Base-by-base conservation (phyloP, 2,797 vertebrate species). In the Chaunax sp. region DNA sequence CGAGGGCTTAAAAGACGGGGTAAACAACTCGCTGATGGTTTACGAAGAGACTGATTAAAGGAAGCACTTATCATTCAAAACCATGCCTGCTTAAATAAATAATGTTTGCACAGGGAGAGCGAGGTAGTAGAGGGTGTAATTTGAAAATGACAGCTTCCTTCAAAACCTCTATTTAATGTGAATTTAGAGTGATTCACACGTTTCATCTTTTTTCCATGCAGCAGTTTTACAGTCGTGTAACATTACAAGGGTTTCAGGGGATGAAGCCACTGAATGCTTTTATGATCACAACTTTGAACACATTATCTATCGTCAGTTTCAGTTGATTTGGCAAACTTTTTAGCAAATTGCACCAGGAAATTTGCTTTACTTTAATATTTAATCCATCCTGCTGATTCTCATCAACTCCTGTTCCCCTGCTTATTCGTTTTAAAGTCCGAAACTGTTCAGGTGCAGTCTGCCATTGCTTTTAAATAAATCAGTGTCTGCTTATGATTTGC, bases 21-120 rank as follows among this genome's bases (percentile, higher is more conserved):
- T 82, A 81, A 84, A 87, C 82, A 85, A 64, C 68, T 61, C 43
- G 22, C 81, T 85, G 74, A 68, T 84, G 80, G 72, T 81, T 84
- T 81, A 78, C 53, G 33, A 64, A 82, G 73, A 62, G 59, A 45
- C 76, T 80, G 84, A 87, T 90, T 83, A 84, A 82, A 78, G 65
- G 53, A 74, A 80, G 72, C 72, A 80, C 75, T 89, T 87, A 86
- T 84, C 79, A 86, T 87, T 85, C 77, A 75, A 61, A 82, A 59
- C 69, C 82, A 84, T 60, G 69, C 61, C 70, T 67, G 75, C 75
- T 78, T 66, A 60, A 63, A 76, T 79, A 83, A 85, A 84, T 76
- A 76, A 53, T 69, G 69, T 77, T 80, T 67, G 70, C 69, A 69
- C 51, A 47, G 78, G 74, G 77, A 59, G 58, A 74, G 47, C 1